phyloP scores from a whole-genome alignment of 2,113 vertebrate species.

The Callipepla californica region DNA sequence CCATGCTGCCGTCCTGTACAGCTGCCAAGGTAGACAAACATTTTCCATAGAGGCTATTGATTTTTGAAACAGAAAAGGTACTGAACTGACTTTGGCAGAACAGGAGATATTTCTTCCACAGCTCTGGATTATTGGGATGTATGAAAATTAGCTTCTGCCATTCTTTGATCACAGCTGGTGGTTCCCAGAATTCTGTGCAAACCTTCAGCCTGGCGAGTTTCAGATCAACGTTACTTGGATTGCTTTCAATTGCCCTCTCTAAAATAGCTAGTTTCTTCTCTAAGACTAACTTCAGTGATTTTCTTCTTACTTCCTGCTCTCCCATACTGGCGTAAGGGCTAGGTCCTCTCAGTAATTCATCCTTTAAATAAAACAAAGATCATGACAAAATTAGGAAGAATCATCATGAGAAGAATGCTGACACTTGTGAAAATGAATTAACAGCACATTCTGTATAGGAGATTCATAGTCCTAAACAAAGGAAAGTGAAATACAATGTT shows the following conservation, averaged over 20 bases:
- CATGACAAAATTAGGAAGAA: background rate
- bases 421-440: background rate
- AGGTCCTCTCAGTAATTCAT: slow-evolving; percentile 83
- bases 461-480: background rate
- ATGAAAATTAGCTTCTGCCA: slow-evolving; percentile 97
- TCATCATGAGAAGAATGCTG: background rate
- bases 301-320: slow-evolving; percentile 73
- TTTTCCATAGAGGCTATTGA: slow-evolving; percentile 89
- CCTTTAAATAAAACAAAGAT: slow-evolving; percentile 77
- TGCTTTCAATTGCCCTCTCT: slow-evolving; percentile 90
- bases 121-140: slow-evolving; percentile 89
- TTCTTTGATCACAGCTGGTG: slow-evolving; percentile 86
- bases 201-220: slow-evolving; percentile 88
- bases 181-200: slow-evolving; percentile 92
- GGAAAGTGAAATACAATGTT: background rate
- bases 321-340: slow-evolving; percentile 75
- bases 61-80: slow-evolving; percentile 89
- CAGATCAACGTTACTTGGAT: slow-evolving; percentile 87
- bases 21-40: slow-evolving; percentile 92
- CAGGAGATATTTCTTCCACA: slow-evolving; percentile 92
- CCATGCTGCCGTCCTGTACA: slow-evolving; percentile 90
- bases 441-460: background rate
- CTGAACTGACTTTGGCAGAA: slow-evolving; percentile 96
- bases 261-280: slow-evolving; percentile 95
- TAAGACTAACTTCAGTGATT: slow-evolving; percentile 81